Conservation (phyloP, 1,140 invertebrate species). For the Pseudachorutes palmiensis region DNA sequence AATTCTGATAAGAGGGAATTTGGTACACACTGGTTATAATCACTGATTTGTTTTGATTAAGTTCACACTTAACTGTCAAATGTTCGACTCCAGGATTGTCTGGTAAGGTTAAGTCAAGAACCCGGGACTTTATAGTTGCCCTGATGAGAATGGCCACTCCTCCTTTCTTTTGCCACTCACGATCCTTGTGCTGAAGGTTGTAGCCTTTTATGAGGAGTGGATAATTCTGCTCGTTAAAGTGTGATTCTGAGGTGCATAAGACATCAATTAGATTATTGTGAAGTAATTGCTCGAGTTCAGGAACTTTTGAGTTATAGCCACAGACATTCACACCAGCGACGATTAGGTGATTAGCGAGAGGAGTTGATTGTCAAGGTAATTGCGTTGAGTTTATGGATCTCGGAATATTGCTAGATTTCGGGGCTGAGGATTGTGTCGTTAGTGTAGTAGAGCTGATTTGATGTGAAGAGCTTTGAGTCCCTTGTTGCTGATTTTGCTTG, state of each 20-base stretch:
- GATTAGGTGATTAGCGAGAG: background rate
- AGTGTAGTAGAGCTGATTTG: too few species aligned
- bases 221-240: background rate
- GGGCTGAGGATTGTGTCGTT: too few species aligned
- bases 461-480: too few species aligned
- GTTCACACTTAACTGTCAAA: background rate
- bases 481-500: too few species aligned
- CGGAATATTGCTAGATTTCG: too few species aligned
- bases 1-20: background rate
- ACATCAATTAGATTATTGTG: background rate
- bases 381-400: too few species aligned
- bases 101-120: background rate
- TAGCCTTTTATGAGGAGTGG: background rate
- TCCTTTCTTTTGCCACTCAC: background rate
- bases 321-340: background rate
- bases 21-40: background rate
- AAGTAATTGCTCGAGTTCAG: background rate
- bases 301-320: background rate
- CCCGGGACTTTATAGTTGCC: background rate
- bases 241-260: background rate
- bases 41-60: background rate
- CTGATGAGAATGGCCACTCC: background rate
- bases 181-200: background rate
- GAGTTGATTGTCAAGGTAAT: too few species aligned
- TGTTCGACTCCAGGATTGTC: background rate